Percentiles rank a stretch among this genome's conserved stretches.
phyloP scores from a whole-genome alignment of 2,888 invertebrate species.

The Drosophila incognita region DNA sequence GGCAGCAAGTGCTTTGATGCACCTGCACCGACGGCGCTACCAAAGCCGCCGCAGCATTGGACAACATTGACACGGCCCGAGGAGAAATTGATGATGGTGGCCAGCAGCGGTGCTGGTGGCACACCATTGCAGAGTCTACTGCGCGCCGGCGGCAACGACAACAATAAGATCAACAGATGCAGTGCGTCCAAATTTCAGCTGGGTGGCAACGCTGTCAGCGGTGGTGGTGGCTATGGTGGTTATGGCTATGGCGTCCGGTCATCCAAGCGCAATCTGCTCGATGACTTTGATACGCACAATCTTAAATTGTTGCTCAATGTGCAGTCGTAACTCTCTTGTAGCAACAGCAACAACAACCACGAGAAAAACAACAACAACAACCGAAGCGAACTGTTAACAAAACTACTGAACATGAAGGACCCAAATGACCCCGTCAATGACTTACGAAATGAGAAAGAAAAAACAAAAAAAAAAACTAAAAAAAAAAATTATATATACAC shows the following conservation, averaged over 20 bases:
- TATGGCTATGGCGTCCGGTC: slow-evolving; percentile 74
- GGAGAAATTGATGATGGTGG: slow-evolving; percentile 86
- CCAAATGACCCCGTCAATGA: slow-evolving; percentile 67
- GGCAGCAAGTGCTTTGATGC: slow-evolving; percentile 94
- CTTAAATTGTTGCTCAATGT: slow-evolving; percentile 89
- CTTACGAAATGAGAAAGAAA: slow-evolving; percentile 45
- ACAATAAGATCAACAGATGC: slow-evolving; percentile 26
- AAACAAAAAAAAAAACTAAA: slow-evolving; percentile 33
- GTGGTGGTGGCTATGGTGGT: slow-evolving; percentile 62
- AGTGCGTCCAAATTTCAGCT: slow-evolving; percentile 53
- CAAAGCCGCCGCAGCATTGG: slow-evolving; percentile 93
- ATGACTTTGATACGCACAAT: slow-evolving; percentile 86
- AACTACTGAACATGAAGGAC: slow-evolving; percentile 51
- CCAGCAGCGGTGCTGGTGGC: slow-evolving; percentile 73
- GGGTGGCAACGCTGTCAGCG: slow-evolving; percentile 20
- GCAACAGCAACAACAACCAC: slow-evolving; percentile 39
- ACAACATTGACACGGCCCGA: slow-evolving; percentile 83
- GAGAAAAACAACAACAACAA: slow-evolving; percentile 47
- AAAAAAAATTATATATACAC: slow-evolving; percentile 40
- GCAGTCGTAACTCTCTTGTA: slow-evolving; percentile 84
- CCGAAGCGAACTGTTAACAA: slow-evolving; percentile 28
- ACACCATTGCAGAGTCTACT: slow-evolving; percentile 70
- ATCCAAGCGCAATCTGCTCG: slow-evolving; percentile 83
- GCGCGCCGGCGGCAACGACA: slow-evolving; percentile 36
- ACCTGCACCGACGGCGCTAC: slow-evolving; percentile 91